These are phyloP conservation scores for Xenotilapia longispinis DNA, from an alignment of 2,113 vertebrate species.

Conservation along the genomic window DNA sequence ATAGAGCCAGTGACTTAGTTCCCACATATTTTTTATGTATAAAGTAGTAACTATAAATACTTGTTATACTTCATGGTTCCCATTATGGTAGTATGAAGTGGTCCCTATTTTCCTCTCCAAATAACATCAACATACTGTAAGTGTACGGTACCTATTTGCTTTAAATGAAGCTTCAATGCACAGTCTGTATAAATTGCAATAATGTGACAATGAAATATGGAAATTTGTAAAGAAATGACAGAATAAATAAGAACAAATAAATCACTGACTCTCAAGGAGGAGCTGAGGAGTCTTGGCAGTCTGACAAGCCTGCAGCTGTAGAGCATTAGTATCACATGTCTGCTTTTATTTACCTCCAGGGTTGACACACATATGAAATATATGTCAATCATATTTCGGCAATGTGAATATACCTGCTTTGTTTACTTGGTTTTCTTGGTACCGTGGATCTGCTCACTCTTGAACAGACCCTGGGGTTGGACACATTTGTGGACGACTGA, in stretches of 20 bases:
- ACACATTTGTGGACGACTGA: neutral
- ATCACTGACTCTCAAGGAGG: neutral
- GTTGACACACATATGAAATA: conserved; percentile 17
- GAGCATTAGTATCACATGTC: conserved; percentile 11
- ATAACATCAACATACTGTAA: neutral
- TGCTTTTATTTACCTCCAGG: neutral
- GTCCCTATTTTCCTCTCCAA: neutral
- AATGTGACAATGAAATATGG: neutral
- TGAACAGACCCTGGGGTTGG: neutral
- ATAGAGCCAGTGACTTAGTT: neutral
- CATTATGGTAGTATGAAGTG: neutral
- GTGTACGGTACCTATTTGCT: conserved; percentile 24
- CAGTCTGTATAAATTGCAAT: conserved; percentile 8
- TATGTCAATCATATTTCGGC: conserved; percentile 7
- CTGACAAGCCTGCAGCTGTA: conserved; percentile 23
- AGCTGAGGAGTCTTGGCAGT: conserved; percentile 16
- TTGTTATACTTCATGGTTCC: neutral
- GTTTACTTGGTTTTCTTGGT: neutral
- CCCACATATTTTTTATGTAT: neutral
- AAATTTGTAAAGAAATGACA: conserved; percentile 3
- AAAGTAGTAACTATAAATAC: neutral
- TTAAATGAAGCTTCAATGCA: conserved; percentile 7
- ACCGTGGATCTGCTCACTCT: neutral
- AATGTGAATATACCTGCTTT: conserved; percentile 36
- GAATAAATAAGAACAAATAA: conserved; percentile 66